These are phyloP conservation scores for Catotricha subobsoleta DNA, from an alignment of 2,888 invertebrate species.

Conservation along the genomic window DNA sequence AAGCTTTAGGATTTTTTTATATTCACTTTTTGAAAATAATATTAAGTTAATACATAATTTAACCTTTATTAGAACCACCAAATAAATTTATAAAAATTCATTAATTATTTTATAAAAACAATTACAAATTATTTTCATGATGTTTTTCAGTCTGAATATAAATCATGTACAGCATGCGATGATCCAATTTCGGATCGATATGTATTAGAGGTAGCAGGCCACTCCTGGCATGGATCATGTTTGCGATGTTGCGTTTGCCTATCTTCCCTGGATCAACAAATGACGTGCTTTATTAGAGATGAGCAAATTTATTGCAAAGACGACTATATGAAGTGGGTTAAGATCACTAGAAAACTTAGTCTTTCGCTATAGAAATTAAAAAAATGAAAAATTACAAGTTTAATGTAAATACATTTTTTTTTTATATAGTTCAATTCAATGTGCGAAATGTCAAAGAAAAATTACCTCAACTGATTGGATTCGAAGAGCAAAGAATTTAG, in stretches of 20 bases:
- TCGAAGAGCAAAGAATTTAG: slow-evolving; percentile 78
- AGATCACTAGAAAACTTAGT: no score
- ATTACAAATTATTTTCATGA: no score
- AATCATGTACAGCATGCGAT: slow-evolving; percentile 69
- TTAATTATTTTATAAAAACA: no score
- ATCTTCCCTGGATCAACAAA: slow-evolving; percentile 71
- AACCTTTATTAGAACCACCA: no score
- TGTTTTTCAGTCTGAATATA: slow-evolving; percentile 78
- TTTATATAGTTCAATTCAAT: slow-evolving; percentile 48
- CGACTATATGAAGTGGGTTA: slow-evolving; percentile 80
- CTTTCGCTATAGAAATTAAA: no score
- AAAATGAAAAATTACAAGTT: not conserved
- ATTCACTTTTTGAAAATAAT: no score
- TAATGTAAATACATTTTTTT: slow-evolving; percentile 7
- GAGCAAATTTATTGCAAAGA: slow-evolving; percentile 84
- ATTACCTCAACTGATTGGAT: slow-evolving; percentile 97
- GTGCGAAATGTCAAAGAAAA: slow-evolving; percentile 83
- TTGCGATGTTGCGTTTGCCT: slow-evolving; percentile 84
- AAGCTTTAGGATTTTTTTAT: no score
- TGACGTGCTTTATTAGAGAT: slow-evolving; percentile 82
- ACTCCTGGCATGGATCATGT: slow-evolving; percentile 84
- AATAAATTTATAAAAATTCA: no score
- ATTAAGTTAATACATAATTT: no score
- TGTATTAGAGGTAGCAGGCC: slow-evolving; percentile 74
- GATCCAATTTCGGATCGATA: slow-evolving; percentile 73